A percentile compares a stretch with the other conserved stretches of the same genome.
Conservation (phyloP, 2,888 invertebrate species). For the Calameuta idolon region DNA sequence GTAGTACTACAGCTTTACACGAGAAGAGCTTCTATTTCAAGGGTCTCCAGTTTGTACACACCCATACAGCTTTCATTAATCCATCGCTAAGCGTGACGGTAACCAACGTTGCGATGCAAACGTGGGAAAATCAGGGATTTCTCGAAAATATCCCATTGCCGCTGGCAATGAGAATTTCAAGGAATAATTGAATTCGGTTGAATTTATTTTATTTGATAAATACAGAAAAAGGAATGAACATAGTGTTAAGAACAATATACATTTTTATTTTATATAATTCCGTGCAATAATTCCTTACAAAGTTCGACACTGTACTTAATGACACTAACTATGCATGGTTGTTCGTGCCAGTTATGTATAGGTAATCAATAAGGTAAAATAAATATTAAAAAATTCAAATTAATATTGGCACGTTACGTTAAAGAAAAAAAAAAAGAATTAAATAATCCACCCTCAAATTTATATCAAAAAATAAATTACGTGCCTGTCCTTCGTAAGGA, state of each 20-base stretch:
- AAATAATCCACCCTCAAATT: background rate
- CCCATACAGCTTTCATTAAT: background rate
- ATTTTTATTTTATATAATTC: background rate
- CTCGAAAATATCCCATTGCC: background rate
- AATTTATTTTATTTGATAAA: background rate
- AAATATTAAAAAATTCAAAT: background rate
- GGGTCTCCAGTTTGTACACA: background rate
- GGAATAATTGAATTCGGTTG: background rate
- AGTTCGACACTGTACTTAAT: no score
- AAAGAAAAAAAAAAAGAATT: background rate
- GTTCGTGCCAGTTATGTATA: no score
- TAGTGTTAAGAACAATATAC: background rate
- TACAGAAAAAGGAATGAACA: background rate
- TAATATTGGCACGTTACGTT: background rate
- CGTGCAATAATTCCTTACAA: no score
- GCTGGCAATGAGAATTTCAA: background rate
- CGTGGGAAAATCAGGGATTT: background rate
- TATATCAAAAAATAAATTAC: background rate
- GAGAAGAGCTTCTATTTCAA: background rate
- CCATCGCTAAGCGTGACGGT: background rate
- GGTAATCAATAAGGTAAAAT: no score
- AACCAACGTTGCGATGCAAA: background rate
- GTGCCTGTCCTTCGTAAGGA: background rate
- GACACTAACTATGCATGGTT: no score
- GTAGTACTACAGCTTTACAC: background rate